Conservation (phyloP, 2,113 vertebrate species). For the Zingel zingel region DNA sequence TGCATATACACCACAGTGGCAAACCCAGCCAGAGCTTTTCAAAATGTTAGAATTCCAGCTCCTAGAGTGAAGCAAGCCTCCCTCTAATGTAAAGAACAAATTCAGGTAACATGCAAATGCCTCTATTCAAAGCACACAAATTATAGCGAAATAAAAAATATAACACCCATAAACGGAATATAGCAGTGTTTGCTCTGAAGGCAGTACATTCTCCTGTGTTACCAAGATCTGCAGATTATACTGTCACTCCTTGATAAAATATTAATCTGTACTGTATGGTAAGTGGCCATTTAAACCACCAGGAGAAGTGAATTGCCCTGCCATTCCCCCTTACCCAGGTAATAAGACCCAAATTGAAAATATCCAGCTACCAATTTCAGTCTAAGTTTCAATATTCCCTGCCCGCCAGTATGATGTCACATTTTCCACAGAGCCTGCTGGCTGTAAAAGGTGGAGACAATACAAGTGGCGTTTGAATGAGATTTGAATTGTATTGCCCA, state of each 20-base stretch:
- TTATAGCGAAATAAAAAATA: constrained; percentile 11
- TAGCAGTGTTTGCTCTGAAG: constrained; percentile 11
- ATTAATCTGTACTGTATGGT: constrained; percentile 64
- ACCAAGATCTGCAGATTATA: constrained; percentile 58
- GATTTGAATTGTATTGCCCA: constrained; percentile 61
- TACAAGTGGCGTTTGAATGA: constrained; percentile 61
- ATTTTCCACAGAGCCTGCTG: constrained; percentile 19
- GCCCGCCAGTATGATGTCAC: constrained; percentile 48
- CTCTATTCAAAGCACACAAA: constrained; percentile 9
- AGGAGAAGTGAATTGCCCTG: constrained; percentile 69
- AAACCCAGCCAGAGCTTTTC: background rate
- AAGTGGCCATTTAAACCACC: constrained; percentile 67
- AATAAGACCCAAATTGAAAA: constrained; percentile 83
- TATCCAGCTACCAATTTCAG: constrained; percentile 70
- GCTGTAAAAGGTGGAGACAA: constrained; percentile 45
- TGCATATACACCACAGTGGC: background rate
- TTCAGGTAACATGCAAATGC: constrained; percentile 8
- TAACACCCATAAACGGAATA: background rate
- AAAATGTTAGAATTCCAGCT: constrained; percentile 1
- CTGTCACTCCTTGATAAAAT: constrained; percentile 60
- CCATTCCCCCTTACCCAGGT: constrained; percentile 63
- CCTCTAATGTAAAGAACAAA: background rate
- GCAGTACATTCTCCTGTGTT: constrained; percentile 37
- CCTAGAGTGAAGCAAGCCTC: background rate
- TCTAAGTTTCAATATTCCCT: constrained; percentile 54